Conservation (phyloP, 2,113 vertebrate genomes). For the Tor tambroides region DNA sequence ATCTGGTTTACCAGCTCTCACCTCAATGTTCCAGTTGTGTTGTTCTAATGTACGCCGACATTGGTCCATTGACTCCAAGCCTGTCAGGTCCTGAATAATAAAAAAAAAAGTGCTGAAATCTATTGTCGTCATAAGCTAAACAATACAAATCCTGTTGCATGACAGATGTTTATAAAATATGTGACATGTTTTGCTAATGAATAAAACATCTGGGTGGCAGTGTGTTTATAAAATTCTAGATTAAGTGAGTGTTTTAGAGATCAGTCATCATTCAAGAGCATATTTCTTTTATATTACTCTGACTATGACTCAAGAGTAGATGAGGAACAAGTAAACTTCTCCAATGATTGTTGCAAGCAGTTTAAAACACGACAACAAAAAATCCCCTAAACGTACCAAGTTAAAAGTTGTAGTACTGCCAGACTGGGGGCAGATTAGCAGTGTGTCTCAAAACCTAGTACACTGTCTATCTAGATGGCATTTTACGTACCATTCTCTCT, state of each 20-base stretch:
- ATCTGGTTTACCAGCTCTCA: constrained; percentile 62
- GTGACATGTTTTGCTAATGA: background rate
- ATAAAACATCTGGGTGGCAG: background rate
- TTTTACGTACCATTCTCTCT: background rate
- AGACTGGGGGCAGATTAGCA: background rate
- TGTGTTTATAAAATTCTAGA: background rate
- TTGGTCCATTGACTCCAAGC: constrained; percentile 99
- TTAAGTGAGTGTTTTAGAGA: background rate
- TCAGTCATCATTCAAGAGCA: background rate
- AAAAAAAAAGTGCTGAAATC: background rate
- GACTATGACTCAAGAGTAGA: background rate
- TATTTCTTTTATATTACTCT: background rate
- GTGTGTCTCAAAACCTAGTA: background rate
- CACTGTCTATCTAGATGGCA: background rate
- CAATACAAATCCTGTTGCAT: background rate
- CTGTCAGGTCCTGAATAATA: constrained; percentile 88
- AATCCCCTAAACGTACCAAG: background rate
- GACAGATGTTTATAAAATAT: background rate
- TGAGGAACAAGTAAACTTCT: background rate
- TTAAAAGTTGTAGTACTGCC: background rate
- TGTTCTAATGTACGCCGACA: constrained; percentile 97
- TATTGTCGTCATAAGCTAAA: background rate
- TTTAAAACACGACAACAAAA: background rate
- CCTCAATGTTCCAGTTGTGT: constrained; percentile 99
- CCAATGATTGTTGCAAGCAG: background rate